phyloP scores from a whole-genome alignment of 2,888 invertebrate species.

The Cantharis lateralis region DNA sequence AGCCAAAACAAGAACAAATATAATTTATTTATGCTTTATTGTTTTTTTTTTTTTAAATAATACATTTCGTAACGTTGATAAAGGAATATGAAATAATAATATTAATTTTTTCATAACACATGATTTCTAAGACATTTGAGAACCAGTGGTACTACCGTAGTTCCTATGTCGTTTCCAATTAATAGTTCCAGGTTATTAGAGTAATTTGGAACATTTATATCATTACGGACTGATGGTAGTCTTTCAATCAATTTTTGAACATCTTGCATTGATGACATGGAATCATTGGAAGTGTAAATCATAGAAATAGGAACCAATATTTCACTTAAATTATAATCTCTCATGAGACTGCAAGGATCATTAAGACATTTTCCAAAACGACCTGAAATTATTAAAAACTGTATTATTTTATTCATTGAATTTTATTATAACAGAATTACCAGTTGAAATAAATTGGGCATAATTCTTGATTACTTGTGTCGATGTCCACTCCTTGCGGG shows the following conservation, averaged over 20 bases:
- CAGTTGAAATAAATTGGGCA: not conserved
- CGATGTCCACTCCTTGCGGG: conserved; percentile 41
- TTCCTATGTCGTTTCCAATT: conserved; percentile 57
- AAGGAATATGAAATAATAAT: not conserved
- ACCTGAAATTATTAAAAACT: conserved; percentile 26
- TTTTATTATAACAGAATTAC: not conserved
- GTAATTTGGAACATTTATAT: conserved; percentile 57
- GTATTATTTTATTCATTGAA: not conserved
- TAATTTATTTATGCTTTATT: too few species aligned
- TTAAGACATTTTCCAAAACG: conserved; percentile 53
- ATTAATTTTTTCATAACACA: not conserved
- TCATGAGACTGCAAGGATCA: conserved; percentile 50
- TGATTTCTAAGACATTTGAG: not conserved
- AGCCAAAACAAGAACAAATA: too few species aligned
- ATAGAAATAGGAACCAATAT: conserved; percentile 59
- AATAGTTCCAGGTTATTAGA: conserved; percentile 66
- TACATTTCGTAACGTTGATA: too few species aligned
- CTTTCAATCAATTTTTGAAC: conserved; percentile 55
- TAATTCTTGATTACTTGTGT: not conserved
- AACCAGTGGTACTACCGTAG: not conserved
- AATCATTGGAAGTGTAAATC: conserved; percentile 61
- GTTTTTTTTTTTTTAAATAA: too few species aligned
- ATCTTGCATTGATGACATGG: conserved; percentile 57
- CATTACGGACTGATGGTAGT: conserved; percentile 45
- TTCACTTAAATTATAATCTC: conserved; percentile 57